phyloP scores from a whole-genome alignment of 1,140 invertebrate genomes.

The Apis mellifera region DNA sequence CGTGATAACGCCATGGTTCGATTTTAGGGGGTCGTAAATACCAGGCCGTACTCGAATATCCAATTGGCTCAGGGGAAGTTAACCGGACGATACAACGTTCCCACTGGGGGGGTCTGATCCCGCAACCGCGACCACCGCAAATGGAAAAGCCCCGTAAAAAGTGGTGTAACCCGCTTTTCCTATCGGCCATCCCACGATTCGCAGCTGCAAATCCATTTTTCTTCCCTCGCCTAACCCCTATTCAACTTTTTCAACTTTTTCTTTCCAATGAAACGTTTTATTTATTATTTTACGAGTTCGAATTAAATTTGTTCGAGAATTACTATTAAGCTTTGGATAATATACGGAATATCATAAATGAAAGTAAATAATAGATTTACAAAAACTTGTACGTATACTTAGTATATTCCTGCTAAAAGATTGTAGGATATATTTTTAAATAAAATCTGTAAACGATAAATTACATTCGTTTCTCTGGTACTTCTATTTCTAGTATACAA shows the following conservation, averaged over 20 bases:
- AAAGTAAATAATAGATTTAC: too few relatives aligned
- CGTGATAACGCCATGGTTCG: not conserved
- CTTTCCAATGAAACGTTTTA: not conserved
- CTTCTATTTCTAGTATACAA: too few relatives aligned
- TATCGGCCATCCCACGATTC: slow-evolving; percentile 15
- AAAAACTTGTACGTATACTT: too few relatives aligned
- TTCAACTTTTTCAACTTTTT: not conserved
- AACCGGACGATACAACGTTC: slow-evolving; percentile 10
- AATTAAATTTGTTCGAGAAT: too few relatives aligned
- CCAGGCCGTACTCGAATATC: slow-evolving; percentile 39
- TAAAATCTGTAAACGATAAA: too few relatives aligned
- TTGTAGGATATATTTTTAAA: too few relatives aligned
- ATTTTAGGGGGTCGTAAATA: slow-evolving; percentile 33
- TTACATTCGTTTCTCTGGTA: too few relatives aligned
- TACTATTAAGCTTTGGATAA: too few relatives aligned
- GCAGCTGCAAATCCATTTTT: slow-evolving; percentile 31
- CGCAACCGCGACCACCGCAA: slow-evolving; percentile 52
- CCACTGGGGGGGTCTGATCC: slow-evolving; percentile 27
- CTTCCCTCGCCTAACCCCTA: not conserved
- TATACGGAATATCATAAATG: too few relatives aligned
- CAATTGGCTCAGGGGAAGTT: slow-evolving; percentile 27
- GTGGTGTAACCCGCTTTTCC: slow-evolving; percentile 10
- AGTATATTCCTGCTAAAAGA: too few relatives aligned
- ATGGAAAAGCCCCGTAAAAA: slow-evolving; percentile 60
- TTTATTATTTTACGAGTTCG: not conserved